phyloP scores from a whole-genome alignment of 1,140 invertebrate genomes.

The Philopotamus ludificatus region DNA sequence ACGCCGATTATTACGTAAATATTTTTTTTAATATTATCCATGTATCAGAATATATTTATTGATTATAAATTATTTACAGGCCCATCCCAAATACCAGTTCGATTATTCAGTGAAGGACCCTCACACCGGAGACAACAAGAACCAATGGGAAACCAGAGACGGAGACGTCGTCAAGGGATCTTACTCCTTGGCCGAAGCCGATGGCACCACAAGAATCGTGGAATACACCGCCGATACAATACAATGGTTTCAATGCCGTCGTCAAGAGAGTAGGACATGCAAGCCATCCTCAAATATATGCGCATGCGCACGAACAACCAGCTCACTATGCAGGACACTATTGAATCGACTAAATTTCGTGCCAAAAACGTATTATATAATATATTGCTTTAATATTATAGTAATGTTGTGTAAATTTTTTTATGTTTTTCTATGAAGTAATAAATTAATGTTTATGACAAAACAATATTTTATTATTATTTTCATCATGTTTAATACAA shows the following conservation, averaged over 20 bases:
- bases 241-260: constrained; percentile 58
- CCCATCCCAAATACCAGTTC: constrained; percentile 45
- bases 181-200: constrained; percentile 60
- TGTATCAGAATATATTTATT: not conserved
- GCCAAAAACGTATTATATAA: no score
- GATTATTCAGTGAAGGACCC: constrained; percentile 46
- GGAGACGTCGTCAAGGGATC: constrained; percentile 47
- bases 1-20: constrained; percentile 37
- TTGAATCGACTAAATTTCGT: no score
- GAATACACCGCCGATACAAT: constrained; percentile 59
- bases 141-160: constrained; percentile 47
- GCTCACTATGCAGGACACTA: constrained; percentile 13
- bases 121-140: constrained; percentile 48
- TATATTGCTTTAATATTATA: no score
- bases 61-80: constrained; percentile 32
- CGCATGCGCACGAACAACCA: constrained; percentile 30
- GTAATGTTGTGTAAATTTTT: no score
- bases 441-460: no score
- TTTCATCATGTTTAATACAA: no score
- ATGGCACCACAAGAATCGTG: constrained; percentile 59
- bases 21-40: not conserved
- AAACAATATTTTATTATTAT: no score
- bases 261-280: constrained; percentile 57
- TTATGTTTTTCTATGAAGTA: no score
- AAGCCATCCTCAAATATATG: constrained; percentile 51